Evolutionary conservation across 2,797 vertebrate genomes (phyloP), one percentile per base, ranked within the genome.

Genomic region (Tapera naevia): DNA sequence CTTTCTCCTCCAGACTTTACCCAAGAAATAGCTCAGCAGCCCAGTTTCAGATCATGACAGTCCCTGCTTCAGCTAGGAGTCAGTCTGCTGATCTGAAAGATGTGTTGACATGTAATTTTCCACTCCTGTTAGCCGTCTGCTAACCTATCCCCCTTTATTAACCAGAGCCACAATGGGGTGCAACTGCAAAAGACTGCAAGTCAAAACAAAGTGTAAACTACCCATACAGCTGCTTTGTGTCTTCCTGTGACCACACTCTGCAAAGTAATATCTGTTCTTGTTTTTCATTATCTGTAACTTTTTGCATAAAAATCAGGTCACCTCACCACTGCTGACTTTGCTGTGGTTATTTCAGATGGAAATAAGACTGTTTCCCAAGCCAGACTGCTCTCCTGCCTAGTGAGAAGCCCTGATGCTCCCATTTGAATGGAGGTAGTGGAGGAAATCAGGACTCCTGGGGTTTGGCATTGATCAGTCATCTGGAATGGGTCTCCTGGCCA

Each of bases 401-500:
- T 1, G 10, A 62, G 46, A 66, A 79, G 28, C 13, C 23, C 32
- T 51, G 17, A 22, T 50, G 28, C 17, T 80, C 35, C 10, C 17
- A 2, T n/a, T 54, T 1, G 4, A 17, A 24, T 0, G 0, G 23
- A 50, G 16, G 32, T 30, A 33, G n/a, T 1, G 1, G n/a, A 51
- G 35, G 41, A 60, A 88, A 53, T 6, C 0, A 0, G 33, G 28
- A 32, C 48, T 80, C 14, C 18, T 28, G 37, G 45, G n/a, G 5
- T 50, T 69, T 87, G 71, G 25, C n/a, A 33, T 17, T 50, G 21
- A 22, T 72, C 33, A 33, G 17, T 11, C 27, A 27, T 35, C 50
- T 92, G 64, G 30, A 33, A 11, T 6, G 4, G 65, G 33, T 41
- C 46, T 70, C n/a, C 32, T 51, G 32, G 18, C 25, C 48, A 65